phyloP scores from a whole-genome alignment of 2,888 invertebrate genomes.

The Drosophila testacea region DNA sequence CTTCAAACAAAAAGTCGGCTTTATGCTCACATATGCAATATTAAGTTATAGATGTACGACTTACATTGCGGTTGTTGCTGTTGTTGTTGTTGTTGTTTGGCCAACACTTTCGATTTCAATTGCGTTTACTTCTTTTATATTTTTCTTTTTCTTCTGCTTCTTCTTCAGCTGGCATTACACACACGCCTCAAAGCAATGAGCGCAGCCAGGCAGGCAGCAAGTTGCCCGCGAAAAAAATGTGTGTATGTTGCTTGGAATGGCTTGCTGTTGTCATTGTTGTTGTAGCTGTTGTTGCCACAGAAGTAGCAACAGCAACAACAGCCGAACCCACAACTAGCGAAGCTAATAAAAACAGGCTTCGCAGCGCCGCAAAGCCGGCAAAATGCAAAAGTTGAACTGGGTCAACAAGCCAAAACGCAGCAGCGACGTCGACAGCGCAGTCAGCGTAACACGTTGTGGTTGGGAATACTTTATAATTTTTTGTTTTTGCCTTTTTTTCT shows the following conservation, averaged over 20 bases:
- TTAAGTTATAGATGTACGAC: constrained; percentile 36
- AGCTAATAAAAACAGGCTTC: constrained; percentile 79
- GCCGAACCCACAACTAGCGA: constrained; percentile 67
- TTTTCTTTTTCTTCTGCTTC: constrained; percentile 26
- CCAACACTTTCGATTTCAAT: constrained; percentile 82
- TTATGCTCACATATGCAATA: constrained; percentile 54
- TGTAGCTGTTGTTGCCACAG: constrained; percentile 40
- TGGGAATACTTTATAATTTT: constrained; percentile 26
- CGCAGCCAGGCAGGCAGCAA: constrained; percentile 16
- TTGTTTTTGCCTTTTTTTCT: background rate
- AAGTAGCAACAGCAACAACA: constrained; percentile 18
- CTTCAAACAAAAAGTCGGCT: constrained; percentile 44
- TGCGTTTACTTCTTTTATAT: constrained; percentile 70
- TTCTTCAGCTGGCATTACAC: constrained; percentile 26
- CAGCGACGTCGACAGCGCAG: constrained; percentile 45
- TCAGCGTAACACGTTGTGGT: constrained; percentile 27
- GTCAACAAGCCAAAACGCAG: constrained; percentile 83
- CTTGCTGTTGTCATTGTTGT: constrained; percentile 23
- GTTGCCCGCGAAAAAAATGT: constrained; percentile 72
- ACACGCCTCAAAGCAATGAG: constrained; percentile 19
- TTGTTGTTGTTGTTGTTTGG: constrained; percentile 47
- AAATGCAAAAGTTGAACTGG: constrained; percentile 83
- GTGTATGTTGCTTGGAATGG: constrained; percentile 18
- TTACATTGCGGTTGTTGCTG: constrained; percentile 1
- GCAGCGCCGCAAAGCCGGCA: constrained; percentile 78